Conservation (phyloP, 2,888 invertebrate genomes). For the Glaucopsyche alexis region DNA sequence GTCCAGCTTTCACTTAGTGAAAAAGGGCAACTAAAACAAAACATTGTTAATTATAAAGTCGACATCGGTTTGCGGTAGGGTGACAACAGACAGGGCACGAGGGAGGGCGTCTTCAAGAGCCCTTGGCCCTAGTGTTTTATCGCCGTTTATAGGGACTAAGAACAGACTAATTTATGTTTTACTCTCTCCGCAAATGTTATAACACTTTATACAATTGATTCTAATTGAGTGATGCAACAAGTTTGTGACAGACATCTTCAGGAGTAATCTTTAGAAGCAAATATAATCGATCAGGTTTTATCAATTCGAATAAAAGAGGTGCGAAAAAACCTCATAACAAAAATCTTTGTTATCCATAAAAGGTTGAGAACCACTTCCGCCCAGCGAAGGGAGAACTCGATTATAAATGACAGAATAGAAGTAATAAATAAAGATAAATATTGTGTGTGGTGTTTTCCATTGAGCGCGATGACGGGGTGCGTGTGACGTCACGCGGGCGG, state of each 20-base stretch:
- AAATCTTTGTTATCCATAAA: conserved; percentile 6
- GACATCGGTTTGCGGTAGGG: conserved; percentile 41
- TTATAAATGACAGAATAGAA: conserved; percentile 24
- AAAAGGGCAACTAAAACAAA: conserved; percentile 19
- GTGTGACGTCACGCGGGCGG: conserved; percentile 55
- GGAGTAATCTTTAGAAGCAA: background rate
- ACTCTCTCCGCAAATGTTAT: background rate
- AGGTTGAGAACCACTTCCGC: conserved; percentile 23
- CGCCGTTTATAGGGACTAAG: conserved; percentile 47
- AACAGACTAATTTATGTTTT: conserved; percentile 42
- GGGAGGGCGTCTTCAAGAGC: conserved; percentile 43
- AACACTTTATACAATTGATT: background rate
- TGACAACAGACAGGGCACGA: conserved; percentile 36
- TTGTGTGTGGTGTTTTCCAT: conserved; percentile 11
- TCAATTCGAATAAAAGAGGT: background rate
- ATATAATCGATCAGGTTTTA: background rate
- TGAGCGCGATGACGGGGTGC: conserved; percentile 53
- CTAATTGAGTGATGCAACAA: background rate
- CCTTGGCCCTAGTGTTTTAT: conserved; percentile 49
- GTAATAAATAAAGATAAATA: conserved; percentile 28
- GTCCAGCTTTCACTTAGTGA: background rate
- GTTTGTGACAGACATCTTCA: background rate
- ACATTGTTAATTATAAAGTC: conserved; percentile 34
- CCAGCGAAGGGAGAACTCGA: background rate
- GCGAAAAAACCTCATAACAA: background rate